Percentiles rank a stretch among this genome's conserved stretches.
Evolutionary conservation across 2,888 invertebrate genomes (phyloP).

Genomic region (Hirudinaria manillensis): DNA sequence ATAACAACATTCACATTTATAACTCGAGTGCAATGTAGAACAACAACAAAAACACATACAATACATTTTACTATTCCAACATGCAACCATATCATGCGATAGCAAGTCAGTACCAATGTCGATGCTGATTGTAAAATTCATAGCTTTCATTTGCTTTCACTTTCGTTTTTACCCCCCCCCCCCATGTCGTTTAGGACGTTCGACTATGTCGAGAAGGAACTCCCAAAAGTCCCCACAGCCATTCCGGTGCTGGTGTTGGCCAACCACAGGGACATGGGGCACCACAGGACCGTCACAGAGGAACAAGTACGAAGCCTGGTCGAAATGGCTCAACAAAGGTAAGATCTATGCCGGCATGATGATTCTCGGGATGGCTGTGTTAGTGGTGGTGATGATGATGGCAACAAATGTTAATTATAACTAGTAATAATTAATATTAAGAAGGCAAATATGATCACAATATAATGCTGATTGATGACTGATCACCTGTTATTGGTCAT

Average conservation of each 20-base stretch:
- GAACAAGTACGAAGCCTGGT: slow-evolving; percentile 69
- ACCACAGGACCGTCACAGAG: slow-evolving; percentile 75
- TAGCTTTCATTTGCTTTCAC: slow-evolving; percentile 8
- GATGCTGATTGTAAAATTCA: too few relatives aligned
- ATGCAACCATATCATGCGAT: too few relatives aligned
- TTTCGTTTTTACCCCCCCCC: background rate
- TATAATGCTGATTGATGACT: too few relatives aligned
- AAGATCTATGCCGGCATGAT: slow-evolving; percentile 37
- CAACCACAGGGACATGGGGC: slow-evolving; percentile 94
- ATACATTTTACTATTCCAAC: too few relatives aligned
- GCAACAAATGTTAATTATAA: background rate
- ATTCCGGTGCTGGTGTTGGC: slow-evolving; percentile 79
- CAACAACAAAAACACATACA: too few relatives aligned
- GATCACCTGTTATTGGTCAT: too few relatives aligned
- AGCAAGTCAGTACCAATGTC: too few relatives aligned
- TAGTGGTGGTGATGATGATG: background rate
- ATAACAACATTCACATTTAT: background rate
- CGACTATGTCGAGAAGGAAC: slow-evolving; percentile 83
- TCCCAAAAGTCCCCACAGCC: slow-evolving; percentile 65
- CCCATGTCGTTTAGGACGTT: slow-evolving; percentile 88
- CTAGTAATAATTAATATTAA: too few relatives aligned
- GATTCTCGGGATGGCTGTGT: background rate
- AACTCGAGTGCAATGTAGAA: too few relatives aligned
- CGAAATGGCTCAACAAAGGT: slow-evolving; percentile 61
- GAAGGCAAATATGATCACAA: too few relatives aligned